phyloP scores from a whole-genome alignment of 1,140 invertebrate genomes.

The Pemphigus obesinymphae region DNA sequence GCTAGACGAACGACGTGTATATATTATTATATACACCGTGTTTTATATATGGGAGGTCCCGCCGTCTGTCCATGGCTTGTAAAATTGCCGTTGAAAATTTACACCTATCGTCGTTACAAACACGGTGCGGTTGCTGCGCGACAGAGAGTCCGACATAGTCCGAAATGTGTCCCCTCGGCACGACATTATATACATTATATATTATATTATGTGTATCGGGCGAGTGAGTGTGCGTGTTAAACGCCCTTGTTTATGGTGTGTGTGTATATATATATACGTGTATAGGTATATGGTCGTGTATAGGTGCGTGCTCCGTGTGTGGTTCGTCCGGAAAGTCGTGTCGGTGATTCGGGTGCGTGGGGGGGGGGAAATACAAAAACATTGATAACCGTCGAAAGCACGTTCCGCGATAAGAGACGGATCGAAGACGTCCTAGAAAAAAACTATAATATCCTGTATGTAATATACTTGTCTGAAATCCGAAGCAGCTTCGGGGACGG shows the following conservation, averaged over 20 bases:
- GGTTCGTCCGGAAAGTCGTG: background rate
- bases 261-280: background rate
- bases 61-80: background rate
- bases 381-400: too few relatives aligned
- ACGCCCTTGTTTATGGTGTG: background rate
- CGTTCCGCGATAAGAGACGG: too few relatives aligned
- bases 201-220: background rate
- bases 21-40: background rate
- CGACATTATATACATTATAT: background rate
- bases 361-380: background rate
- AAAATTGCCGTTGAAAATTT: conserved; percentile 14
- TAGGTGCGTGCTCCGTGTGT: background rate
- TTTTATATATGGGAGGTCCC: background rate
- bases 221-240: background rate
- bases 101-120: background rate
- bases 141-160: background rate
- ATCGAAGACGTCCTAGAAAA: too few relatives aligned
- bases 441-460: too few relatives aligned
- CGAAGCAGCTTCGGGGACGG: too few relatives aligned
- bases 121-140: background rate
- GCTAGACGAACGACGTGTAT: background rate
- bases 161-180: conserved; percentile 11
- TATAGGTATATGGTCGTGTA: background rate
- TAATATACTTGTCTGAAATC: too few relatives aligned
- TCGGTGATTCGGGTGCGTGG: background rate